Conservation (phyloP, 30 jellyfish, hydroid and myxozoan genomes). For the Aurelia coerulea region DNA sequence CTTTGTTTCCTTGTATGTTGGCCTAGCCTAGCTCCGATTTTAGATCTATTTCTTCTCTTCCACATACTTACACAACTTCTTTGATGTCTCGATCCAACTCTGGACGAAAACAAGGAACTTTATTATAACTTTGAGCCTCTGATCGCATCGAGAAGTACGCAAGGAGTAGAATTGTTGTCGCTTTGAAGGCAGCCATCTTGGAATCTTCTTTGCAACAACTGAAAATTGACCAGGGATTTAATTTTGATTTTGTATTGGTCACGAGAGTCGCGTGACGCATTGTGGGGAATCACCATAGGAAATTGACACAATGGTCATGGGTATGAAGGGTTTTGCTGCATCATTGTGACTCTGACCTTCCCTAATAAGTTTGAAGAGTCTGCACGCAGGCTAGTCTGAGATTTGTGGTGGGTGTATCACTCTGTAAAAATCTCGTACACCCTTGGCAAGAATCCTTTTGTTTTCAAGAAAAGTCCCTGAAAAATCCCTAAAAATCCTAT, state of each 20-base stretch:
- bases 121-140: slow-evolving; percentile 4
- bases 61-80: slow-evolving; percentile 67
- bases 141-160: neutral
- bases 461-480: too few relatives aligned
- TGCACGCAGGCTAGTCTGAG: too few relatives aligned
- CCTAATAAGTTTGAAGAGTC: too few relatives aligned
- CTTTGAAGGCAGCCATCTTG: slow-evolving; percentile 7
- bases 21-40: slow-evolving; percentile 16
- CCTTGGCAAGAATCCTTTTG: too few relatives aligned
- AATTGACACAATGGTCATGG: neutral
- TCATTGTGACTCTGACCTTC: too few relatives aligned
- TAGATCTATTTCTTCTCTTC: slow-evolving; percentile 38
- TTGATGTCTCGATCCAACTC: slow-evolving; percentile 39
- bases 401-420: too few relatives aligned
- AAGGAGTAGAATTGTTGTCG: neutral
- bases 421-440: too few relatives aligned
- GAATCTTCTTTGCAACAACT: neutral
- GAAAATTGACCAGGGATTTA: neutral
- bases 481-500: too few relatives aligned
- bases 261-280: slow-evolving; percentile 10
- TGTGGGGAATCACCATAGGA: slow-evolving; percentile 15
- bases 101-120: slow-evolving; percentile 66
- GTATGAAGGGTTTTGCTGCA: neutral
- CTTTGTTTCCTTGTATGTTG: slow-evolving; percentile 63
- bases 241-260: neutral